Evolutionary conservation across 2,888 invertebrate genomes (phyloP), one percentile per base, ranked within the genome.

Genomic region (Cactoblastis cactorum): DNA sequence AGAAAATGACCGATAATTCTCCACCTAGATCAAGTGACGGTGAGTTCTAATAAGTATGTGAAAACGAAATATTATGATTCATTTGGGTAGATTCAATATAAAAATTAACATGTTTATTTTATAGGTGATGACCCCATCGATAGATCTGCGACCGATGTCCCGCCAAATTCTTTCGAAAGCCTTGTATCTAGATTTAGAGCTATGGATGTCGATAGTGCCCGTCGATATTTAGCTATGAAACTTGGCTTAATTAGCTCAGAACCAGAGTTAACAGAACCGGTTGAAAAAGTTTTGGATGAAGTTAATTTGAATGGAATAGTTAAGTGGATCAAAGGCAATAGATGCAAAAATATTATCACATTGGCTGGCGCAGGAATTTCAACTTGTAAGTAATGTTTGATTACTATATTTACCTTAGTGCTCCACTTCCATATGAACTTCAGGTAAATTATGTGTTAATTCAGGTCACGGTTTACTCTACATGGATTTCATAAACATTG

Each of bases 321-420:
- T 0, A 92, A 94, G 49, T 96, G 95, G 82, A 96, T 98, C 58
- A 92, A 94, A 62, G 92, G 92, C 53, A 92, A 92, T 35, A 92
- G 93, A 56, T 95, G 96, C 71, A 94, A 94, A 74, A 97, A 96
- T 65, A 93, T 98, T 51, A 94, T 98, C 52, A 97, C 97, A 0
- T 94, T 99, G 93, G 95, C 97, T 54, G 98, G 98, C 54, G 98
- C 98, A 62, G 98, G 98, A 47, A 97, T 99, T 70, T 98, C 98
- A 1, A 99, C 98, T 43, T 95, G 97, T 97, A 91, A 93, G 93
- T 91, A 48, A 28, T 35, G 53, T 45, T 28, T 43, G 35, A 14
- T 53, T 15, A 2, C 14, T 14, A 28, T 12, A 12, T 12, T 34
- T 34, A 12, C 12, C n/a, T 12, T 34, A 12, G n/a, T n/a, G n/a